Evolutionary conservation across 2,797 vertebrate species (phyloP).

Genomic region (Aplochiton taeniatus): DNA sequence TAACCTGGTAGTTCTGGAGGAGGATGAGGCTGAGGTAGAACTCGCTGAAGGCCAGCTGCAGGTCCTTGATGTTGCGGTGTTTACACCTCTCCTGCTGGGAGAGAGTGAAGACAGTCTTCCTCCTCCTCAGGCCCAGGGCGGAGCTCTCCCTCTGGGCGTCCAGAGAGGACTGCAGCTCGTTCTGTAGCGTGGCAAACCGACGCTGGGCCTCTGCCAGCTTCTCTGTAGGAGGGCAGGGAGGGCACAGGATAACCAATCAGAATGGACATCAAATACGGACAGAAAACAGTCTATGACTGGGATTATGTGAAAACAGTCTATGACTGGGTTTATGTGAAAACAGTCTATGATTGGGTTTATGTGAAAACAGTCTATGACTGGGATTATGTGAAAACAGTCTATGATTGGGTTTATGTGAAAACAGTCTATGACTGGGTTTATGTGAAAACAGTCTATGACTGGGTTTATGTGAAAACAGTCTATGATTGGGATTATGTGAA

Average conservation of each 20-base stretch:
- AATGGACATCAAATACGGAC: neutral
- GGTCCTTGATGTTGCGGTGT: slow-evolving; percentile 94
- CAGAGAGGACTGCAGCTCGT: slow-evolving; percentile 94
- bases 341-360: too few relatives aligned
- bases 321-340: too few relatives aligned
- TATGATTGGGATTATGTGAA: too few relatives aligned
- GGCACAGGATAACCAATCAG: too few relatives aligned
- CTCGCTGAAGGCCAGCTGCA: slow-evolving; percentile 90
- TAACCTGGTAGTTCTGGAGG: neutral
- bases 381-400: too few relatives aligned
- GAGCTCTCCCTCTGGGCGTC: slow-evolving; percentile 92
- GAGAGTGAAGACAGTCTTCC: slow-evolving; percentile 92
- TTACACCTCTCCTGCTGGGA: slow-evolving; percentile 95
- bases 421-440: too few relatives aligned
- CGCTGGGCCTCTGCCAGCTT: slow-evolving; percentile 97
- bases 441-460: too few relatives aligned
- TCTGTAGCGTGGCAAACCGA: slow-evolving; percentile 93
- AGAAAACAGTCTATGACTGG: too few relatives aligned
- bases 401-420: too few relatives aligned
- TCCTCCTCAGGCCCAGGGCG: slow-evolving; percentile 79
- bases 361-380: too few relatives aligned
- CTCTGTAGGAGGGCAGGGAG: slow-evolving; percentile 67
- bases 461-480: too few relatives aligned
- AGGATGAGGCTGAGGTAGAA: neutral
- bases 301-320: too few relatives aligned